Percentiles rank a stretch among this genome's conserved stretches.
Evolutionary conservation across 1,140 invertebrate genomes (phyloP).

Genomic region (Micrasema longulum): DNA sequence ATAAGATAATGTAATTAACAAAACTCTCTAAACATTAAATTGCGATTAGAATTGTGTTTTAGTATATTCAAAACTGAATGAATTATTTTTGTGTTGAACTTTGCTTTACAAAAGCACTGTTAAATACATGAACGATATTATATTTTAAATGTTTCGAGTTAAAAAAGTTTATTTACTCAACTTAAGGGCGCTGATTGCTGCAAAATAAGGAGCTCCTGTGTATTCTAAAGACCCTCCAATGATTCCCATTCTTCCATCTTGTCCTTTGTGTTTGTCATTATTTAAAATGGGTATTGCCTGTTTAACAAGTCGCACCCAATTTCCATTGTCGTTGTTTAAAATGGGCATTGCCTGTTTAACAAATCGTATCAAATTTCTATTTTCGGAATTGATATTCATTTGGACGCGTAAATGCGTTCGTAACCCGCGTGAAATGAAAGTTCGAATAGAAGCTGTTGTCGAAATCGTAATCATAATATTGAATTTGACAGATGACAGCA

Average conservation of each 20-base stretch:
- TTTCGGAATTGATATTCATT: slow-evolving; percentile 19
- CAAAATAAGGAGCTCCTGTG: slow-evolving; percentile 96
- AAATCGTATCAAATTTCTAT: slow-evolving; percentile 53
- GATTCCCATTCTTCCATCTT: slow-evolving; percentile 89
- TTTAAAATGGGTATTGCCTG: slow-evolving; percentile 74
- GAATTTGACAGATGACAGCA: background rate
- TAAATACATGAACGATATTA: slow-evolving; percentile 1
- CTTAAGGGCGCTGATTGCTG: slow-evolving; percentile 89
- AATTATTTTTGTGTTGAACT: background rate
- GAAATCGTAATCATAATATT: slow-evolving; percentile 13
- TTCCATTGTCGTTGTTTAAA: slow-evolving; percentile 60
- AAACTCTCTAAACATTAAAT: too few relatives aligned
- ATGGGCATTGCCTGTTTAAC: slow-evolving; percentile 71
- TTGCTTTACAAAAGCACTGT: background rate
- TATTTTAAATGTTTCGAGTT: background rate
- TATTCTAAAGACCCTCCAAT: slow-evolving; percentile 94
- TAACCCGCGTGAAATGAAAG: background rate
- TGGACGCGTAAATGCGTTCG: background rate
- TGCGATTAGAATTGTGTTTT: too few relatives aligned
- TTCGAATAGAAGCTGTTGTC: slow-evolving; percentile 2
- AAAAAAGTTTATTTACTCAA: slow-evolving; percentile 51
- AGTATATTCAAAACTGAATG: too few relatives aligned
- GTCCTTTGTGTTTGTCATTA: slow-evolving; percentile 83
- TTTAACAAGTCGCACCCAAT: slow-evolving; percentile 57
- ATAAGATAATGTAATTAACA: too few relatives aligned